phyloP scores from a whole-genome alignment of 2,888 invertebrate species.

The Bombylius discolor region DNA sequence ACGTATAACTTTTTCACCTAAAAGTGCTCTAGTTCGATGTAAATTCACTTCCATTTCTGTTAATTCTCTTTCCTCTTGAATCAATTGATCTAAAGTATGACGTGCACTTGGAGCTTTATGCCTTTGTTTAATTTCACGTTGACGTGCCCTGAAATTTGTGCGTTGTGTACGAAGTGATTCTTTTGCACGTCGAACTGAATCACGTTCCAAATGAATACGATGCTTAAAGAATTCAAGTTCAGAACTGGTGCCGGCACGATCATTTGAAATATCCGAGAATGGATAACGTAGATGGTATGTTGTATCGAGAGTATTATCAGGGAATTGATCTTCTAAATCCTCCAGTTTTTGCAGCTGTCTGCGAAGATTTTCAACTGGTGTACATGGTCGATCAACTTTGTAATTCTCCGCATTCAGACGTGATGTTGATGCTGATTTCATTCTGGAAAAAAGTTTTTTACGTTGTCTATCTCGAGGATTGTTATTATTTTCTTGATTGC shows the following conservation, averaged over 20 bases:
- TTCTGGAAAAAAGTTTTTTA: constrained; percentile 53
- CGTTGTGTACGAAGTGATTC: constrained; percentile 57
- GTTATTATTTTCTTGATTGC: constrained; percentile 39
- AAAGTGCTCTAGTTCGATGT: constrained; percentile 63
- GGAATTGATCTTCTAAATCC: constrained; percentile 70
- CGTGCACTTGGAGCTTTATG: constrained; percentile 26
- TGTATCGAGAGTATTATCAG: constrained; percentile 54
- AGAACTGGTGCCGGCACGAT: constrained; percentile 40
- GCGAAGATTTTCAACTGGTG: constrained; percentile 65
- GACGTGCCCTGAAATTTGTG: constrained; percentile 52
- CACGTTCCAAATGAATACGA: constrained; percentile 65
- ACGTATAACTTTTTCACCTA: constrained; percentile 72
- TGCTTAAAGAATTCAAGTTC: constrained; percentile 75
- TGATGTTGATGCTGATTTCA: constrained; percentile 56
- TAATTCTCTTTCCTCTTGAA: constrained; percentile 65
- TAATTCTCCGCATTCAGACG: constrained; percentile 44
- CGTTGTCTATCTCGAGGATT: constrained; percentile 43
- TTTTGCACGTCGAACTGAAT: constrained; percentile 70
- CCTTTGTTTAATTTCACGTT: constrained; percentile 42
- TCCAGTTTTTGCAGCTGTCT: constrained; percentile 69
- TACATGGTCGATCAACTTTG: constrained; percentile 43
- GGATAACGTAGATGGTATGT: constrained; percentile 69
- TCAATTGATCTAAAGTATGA: constrained; percentile 31
- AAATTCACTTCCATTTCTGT: constrained; percentile 74
- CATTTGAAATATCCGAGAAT: constrained; percentile 51